A percentile compares a stretch with the other conserved stretches of the same genome.
These are phyloP conservation scores for Drosophila prostipennis DNA, from an alignment of 2,888 invertebrate species.

Conservation along the genomic window DNA sequence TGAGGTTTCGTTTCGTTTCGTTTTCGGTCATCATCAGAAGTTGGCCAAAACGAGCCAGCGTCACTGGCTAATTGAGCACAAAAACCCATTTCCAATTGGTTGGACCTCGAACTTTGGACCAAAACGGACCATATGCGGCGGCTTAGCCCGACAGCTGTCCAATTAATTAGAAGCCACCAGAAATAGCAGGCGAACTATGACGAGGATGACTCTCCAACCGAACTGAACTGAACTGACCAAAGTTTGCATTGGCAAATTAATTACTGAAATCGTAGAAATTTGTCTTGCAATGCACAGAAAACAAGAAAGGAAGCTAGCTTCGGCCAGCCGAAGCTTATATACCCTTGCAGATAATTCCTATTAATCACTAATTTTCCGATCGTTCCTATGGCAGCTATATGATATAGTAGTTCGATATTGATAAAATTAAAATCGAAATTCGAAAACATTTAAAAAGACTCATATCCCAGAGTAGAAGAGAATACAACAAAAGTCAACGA, in stretches of 20 bases:
- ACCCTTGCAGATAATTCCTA: too few species aligned
- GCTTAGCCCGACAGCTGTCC: slow-evolving; percentile 60
- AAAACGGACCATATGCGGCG: slow-evolving; percentile 56
- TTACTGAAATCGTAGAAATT: slow-evolving; percentile 77
- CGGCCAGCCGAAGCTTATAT: too few species aligned
- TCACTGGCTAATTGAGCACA: slow-evolving; percentile 74
- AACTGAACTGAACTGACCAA: slow-evolving; percentile 37
- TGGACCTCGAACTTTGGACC: slow-evolving; percentile 40
- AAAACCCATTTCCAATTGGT: slow-evolving; percentile 45
- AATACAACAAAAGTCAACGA: too few species aligned
- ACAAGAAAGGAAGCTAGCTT: too few species aligned
- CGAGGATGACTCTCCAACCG: slow-evolving; percentile 38
- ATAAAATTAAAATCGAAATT: too few species aligned
- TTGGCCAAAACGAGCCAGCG: slow-evolving; percentile 46
- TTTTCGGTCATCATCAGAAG: slow-evolving; percentile 47
- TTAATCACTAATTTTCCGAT: too few species aligned
- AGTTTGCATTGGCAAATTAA: slow-evolving; percentile 78
- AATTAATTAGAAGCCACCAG: slow-evolving; percentile 70
- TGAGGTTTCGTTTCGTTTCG: slow-evolving; percentile 43
- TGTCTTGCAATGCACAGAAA: slow-evolving; percentile 51
- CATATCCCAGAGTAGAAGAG: too few species aligned
- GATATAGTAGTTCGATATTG: too few species aligned
- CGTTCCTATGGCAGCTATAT: too few species aligned
- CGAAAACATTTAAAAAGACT: too few species aligned
- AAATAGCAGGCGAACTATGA: slow-evolving; percentile 48